Evolutionary conservation across 2,113 vertebrate species (phyloP), one percentile per base, ranked within the genome.

Genomic region (Nothocercus julius): DNA sequence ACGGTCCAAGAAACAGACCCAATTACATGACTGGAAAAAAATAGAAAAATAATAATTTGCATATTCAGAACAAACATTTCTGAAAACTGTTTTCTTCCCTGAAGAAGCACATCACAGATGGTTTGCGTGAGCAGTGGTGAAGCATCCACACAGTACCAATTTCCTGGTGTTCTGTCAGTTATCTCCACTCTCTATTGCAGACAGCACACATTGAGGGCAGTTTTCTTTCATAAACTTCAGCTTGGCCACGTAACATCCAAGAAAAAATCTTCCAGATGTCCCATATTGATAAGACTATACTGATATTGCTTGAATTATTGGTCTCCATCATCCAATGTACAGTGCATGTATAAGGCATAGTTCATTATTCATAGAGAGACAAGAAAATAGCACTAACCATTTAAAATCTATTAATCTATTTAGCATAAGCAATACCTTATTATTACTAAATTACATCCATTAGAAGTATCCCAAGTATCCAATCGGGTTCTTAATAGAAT

Each of bases 81-180:
- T 96, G 95, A 97, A 97, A 97, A 96, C 83, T 96, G 69, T 96
- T 96, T 96, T 86, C 92, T 79, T 89, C 54, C 90, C 84, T 47
- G 86, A 85, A 97, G 94, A 97, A 96, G 90, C 85, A 83, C 90
- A 56, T 97, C 96, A 97, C 97, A 98, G 97, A 98, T 97, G 97
- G 97, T 79, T 67, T 90, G 89, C 96, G 56, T 73, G 97, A 97
- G 89, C 69, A 95, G 94, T 95, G 93, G 87, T 79, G 90, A 95
- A 85, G 92, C 93, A 81, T 89, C 97, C 89, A 89, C 96, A 90
- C 78, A 78, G 85, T 82, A 94, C 68, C 66, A 85, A 94, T 93
- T 97, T 97, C 95, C 96, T 92, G 91, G 77, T 91, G 93, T 97
- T 97, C 97, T 84, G 73, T 95, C 94, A 97, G 96, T 96, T 97